Base-by-base conservation (phyloP, 2,113 vertebrate genomes). In the Etheostoma spectabile region DNA sequence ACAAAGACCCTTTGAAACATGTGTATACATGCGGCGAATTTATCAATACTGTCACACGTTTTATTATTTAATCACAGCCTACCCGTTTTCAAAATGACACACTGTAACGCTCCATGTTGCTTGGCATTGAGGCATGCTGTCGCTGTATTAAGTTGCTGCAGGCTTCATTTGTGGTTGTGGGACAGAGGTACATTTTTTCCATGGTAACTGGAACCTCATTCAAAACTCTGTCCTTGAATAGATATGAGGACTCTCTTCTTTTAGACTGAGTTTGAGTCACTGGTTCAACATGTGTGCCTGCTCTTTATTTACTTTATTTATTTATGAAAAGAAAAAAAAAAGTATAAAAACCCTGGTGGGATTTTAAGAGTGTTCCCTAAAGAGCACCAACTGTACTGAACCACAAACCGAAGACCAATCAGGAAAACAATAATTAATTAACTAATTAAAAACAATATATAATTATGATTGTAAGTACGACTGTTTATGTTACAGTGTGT, bases 191-290 rank as follows among this genome's bases (percentile, higher is more conserved):
- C 0, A 86, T 88, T 74, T 92, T 93, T 94, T 93, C 89, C 89
- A 92, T 84, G 88, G 92, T 93, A 94, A 95, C 92, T 64, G 74
- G 88, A 95, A 89, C 79, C 76, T 76, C 62, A 88, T 90, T 93
- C 78, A 92, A 84, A 89, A 80, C 68, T 27, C 33, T 65, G 89
- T 73, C 91, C 91, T 93, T 93, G 92, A 92, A 91, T 86, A 86
- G 88, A 92, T 86, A 75, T 55, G 74, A 88, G 83, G 77, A 79
- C 52, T 64, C 74, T 88, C 85, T 83, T 68, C 86, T 91, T 88
- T 93, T 91, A 90, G 80, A 86, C 45, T 67, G 80, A 90, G 88
- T 84, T 60, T 72, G 86, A 92, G 86, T 91, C 86, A 56, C 77
- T 66, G 48, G 70, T 80, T 82, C 70, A 46, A 69, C 56, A 55